Evolutionary conservation across 2,888 invertebrate genomes (phyloP).

Genomic region (Fabriciana adippe): DNA sequence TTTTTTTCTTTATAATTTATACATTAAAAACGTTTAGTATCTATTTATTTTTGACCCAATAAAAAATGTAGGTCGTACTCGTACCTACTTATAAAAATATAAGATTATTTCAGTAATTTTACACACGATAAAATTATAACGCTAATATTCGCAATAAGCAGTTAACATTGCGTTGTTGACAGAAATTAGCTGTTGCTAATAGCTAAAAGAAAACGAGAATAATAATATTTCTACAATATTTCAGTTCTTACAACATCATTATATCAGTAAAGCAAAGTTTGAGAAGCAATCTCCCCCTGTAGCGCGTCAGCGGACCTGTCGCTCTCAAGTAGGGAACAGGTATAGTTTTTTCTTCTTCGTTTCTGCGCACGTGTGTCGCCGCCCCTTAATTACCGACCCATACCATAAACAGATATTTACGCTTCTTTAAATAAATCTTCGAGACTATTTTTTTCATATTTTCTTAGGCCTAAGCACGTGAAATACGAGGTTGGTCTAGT

Average conservation of each 20-base stretch:
- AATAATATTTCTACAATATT: neutral
- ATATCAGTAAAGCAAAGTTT: constrained; percentile 52
- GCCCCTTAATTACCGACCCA: constrained; percentile 82
- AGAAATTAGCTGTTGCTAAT: no score
- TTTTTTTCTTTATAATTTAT: no score
- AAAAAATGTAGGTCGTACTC: no score
- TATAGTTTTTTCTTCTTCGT: constrained; percentile 75
- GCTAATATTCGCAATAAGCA: no score
- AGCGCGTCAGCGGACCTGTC: constrained; percentile 81
- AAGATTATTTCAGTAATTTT: no score
- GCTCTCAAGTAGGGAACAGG: constrained; percentile 72
- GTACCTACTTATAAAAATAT: no score
- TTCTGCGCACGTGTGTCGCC: constrained; percentile 80
- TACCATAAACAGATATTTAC: constrained; percentile 83
- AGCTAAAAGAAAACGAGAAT: no score
- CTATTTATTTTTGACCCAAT: no score
- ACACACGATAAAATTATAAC: no score
- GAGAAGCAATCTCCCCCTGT: constrained; percentile 54
- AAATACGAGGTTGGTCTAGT: constrained; percentile 47
- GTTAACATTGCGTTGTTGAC: no score
- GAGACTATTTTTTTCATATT: constrained; percentile 67
- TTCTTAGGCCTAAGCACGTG: constrained; percentile 64
- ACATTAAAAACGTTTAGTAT: no score
- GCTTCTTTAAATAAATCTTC: constrained; percentile 82
- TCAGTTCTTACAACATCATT: neutral